phyloP scores from a whole-genome alignment of 2,888 invertebrate species.

The Dendrolimus houi region DNA sequence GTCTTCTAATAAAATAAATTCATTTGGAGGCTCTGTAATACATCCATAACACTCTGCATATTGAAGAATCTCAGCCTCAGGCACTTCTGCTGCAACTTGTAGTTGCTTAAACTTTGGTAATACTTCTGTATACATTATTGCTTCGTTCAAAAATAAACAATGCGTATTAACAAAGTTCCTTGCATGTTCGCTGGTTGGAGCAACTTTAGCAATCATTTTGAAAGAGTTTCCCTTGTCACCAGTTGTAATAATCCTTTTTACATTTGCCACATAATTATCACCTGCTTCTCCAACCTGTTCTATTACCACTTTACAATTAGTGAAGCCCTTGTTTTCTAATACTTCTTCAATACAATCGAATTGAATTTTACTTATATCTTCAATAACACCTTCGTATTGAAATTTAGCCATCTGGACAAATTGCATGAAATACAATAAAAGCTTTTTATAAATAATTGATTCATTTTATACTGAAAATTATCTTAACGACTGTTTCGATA shows the following conservation, averaged over 20 bases:
- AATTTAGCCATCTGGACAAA: not conserved
- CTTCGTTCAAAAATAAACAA: slow-evolving; percentile 30
- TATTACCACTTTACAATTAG: slow-evolving; percentile 4
- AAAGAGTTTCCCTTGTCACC: slow-evolving; percentile 11
- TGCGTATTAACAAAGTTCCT: slow-evolving; percentile 14
- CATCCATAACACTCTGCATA: slow-evolving; percentile 34
- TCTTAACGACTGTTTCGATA: too few relatives aligned
- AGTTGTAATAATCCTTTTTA: slow-evolving; percentile 9
- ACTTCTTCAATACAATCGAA: slow-evolving; percentile 5
- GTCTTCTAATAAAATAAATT: slow-evolving; percentile 41
- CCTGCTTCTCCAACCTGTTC: slow-evolving; percentile 13
- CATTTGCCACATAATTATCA: slow-evolving; percentile 14
- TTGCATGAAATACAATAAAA: not conserved
- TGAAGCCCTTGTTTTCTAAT: slow-evolving; percentile 2
- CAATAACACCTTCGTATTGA: not conserved
- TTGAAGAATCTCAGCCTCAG: slow-evolving; percentile 24
- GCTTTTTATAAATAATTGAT: not conserved
- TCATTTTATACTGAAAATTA: not conserved
- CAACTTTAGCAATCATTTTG: slow-evolving; percentile 40
- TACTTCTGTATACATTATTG: slow-evolving; percentile 27
- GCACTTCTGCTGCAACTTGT: slow-evolving; percentile 25
- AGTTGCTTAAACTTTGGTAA: slow-evolving; percentile 29
- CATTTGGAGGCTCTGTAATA: slow-evolving; percentile 22
- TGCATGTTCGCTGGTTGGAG: slow-evolving; percentile 19
- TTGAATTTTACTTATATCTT: slow-evolving; percentile 7